Base-by-base conservation (phyloP, 2,888 invertebrate species). In the Allolobophora icterica region DNA sequence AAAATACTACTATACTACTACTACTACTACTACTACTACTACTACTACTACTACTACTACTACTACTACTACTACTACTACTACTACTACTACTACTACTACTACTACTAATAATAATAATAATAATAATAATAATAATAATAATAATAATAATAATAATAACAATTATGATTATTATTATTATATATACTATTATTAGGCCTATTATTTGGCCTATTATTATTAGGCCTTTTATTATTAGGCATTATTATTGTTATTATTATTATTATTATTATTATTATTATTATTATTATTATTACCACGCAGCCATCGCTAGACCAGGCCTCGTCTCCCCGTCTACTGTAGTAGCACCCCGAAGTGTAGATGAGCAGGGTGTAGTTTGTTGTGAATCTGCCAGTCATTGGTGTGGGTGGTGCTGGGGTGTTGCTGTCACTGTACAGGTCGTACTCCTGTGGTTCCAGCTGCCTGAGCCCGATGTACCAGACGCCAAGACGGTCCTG, bases 291-390 rank as follows among this genome's bases (percentile, higher is more conserved):
- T 11, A n/a, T 84, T 3, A 1, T 87, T 87, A 93, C 93, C 92
- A 42, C 40, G 89, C 93, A 93, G 8, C 93, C 93, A 24, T 90
- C 89, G 6, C 92, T 91, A 2, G 90, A 84, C 91, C 92, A 92
- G 0, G 83, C 84, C 21, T 34, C 42, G 33, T 83, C 89, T 21
- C 83, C 90, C 30, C 71, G 84, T 33, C 84, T 58, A 52, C 84
- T 38, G 83, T 94, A 95, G 90, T 94, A 94, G 92, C 95, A 96
- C 8, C 95, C 95, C 6, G 95, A 94, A 33, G 94, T 94, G 92
- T 93, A 94, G 8, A 95, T 93, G 24, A 94, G 92, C n/a, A 96
- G 91, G 35, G 93, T 93, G 92, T 95, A 96, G 91, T 94, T 94
- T n/a, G 94, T 94, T 3, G 90, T 89, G 38, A 89, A 89, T 40